Conservation (phyloP, 92 coral and sea anemone genomes). For the Desmophyllum pertusum region DNA sequence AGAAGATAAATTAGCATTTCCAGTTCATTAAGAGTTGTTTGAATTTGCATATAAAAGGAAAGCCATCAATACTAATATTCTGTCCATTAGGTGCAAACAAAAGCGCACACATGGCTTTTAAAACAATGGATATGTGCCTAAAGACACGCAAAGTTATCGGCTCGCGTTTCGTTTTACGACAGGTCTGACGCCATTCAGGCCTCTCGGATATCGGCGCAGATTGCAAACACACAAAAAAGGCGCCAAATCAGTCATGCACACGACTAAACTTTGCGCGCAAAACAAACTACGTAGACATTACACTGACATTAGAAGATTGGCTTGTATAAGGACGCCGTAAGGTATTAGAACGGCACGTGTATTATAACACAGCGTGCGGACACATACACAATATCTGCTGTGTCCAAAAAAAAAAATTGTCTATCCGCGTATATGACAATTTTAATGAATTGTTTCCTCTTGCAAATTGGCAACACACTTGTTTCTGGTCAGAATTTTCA, state of each 20-base stretch:
- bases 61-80: slow-evolving; percentile 28
- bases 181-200: neutral
- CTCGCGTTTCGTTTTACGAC: neutral
- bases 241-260: neutral
- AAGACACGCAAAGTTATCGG: slow-evolving; percentile 30
- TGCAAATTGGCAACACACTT: slow-evolving; percentile 23
- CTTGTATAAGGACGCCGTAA: slow-evolving; percentile 26
- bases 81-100: slow-evolving; percentile 41
- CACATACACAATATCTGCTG: neutral
- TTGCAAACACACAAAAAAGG: neutral
- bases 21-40: slow-evolving; percentile 41
- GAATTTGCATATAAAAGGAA: slow-evolving; percentile 44
- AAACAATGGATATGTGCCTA: slow-evolving; percentile 27
- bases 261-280: neutral
- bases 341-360: slow-evolving; percentile 40
- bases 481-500: slow-evolving; percentile 9
- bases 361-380: neutral
- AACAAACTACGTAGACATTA: neutral
- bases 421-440: neutral
- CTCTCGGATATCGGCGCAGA: neutral
- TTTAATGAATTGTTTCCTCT: slow-evolving; percentile 13
- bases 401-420: neutral
- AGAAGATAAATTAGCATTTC: slow-evolving; percentile 33
- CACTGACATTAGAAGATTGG: neutral
- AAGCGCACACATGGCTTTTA: slow-evolving; percentile 44